phyloP scores from a whole-genome alignment of 2,797 vertebrate species.

The Anabas testudineus region DNA sequence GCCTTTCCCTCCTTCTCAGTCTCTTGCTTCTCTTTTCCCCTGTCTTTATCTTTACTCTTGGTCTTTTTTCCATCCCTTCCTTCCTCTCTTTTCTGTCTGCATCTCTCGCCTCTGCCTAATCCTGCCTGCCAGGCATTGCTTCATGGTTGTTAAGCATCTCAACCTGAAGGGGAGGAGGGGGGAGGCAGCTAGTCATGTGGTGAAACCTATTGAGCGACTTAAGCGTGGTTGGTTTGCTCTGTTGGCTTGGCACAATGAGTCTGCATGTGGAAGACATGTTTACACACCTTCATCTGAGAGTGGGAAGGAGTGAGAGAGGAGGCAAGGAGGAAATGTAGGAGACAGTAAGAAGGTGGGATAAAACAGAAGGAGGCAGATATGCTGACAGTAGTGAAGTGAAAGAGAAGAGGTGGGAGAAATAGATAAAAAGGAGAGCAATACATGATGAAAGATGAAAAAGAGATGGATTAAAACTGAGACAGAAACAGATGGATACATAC shows the following conservation, averaged over 20 bases:
- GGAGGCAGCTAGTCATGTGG: slow-evolving; percentile 68
- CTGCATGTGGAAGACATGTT: slow-evolving; percentile 77
- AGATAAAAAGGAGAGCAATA: slow-evolving; percentile 34
- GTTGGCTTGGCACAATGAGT: slow-evolving; percentile 77
- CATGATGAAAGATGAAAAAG: slow-evolving; percentile 37
- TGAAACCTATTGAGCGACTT: slow-evolving; percentile 77
- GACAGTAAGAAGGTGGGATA: slow-evolving; percentile 54
- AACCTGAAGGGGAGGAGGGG: slow-evolving; percentile 58
- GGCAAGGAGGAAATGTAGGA: slow-evolving; percentile 56
- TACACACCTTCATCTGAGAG: slow-evolving; percentile 68
- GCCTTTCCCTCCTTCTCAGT: slow-evolving; percentile 42
- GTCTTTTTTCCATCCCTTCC: slow-evolving; percentile 48
- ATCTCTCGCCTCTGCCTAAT: slow-evolving; percentile 70
- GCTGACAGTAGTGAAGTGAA: slow-evolving; percentile 52
- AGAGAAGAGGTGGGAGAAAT: slow-evolving; percentile 51
- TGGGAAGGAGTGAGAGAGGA: slow-evolving; percentile 57
- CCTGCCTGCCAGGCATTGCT: slow-evolving; percentile 81
- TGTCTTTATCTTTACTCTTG: slow-evolving; percentile 59
- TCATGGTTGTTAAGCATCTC: slow-evolving; percentile 83
- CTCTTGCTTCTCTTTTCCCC: slow-evolving; percentile 52
- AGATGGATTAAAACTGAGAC: slow-evolving; percentile 34
- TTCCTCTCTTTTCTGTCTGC: slow-evolving; percentile 56
- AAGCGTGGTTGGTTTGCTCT: slow-evolving; percentile 78
- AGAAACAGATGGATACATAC: slow-evolving; percentile 27
- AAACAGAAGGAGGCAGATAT: slow-evolving; percentile 47